Conservation (phyloP, 2,888 invertebrate genomes). For the Sinelater perroti region DNA sequence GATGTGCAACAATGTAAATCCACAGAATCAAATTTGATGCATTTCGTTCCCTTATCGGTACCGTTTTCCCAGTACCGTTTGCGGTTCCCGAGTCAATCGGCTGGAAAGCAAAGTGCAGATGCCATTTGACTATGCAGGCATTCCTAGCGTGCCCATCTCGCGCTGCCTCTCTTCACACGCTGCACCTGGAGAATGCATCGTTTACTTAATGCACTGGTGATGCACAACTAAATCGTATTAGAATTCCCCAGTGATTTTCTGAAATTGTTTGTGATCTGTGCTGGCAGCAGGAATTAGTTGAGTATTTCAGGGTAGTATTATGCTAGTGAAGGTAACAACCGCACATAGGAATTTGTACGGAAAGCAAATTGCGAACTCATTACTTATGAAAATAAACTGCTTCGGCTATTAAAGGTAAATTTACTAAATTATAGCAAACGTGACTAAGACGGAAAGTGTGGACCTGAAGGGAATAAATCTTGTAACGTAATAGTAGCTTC, state of each 20-base stretch:
- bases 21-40: conserved; percentile 5
- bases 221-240: conserved; percentile 1
- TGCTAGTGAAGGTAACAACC: too few species aligned
- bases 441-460: too few species aligned
- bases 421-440: too few species aligned
- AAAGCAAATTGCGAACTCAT: too few species aligned
- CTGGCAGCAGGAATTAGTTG: not conserved
- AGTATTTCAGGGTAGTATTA: conserved; percentile 5
- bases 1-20: conserved; percentile 4
- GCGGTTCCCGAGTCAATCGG: not conserved
- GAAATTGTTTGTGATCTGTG: conserved; percentile 2
- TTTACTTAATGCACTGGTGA: conserved; percentile 5
- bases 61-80: not conserved
- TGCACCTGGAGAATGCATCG: conserved; percentile 2
- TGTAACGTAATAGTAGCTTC: too few species aligned
- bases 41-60: not conserved
- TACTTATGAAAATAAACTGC: too few species aligned
- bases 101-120: conserved; percentile 3
- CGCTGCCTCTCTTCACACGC: not conserved
- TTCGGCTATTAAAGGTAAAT: too few species aligned
- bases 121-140: conserved; percentile 6
- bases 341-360: too few species aligned
- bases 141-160: not conserved
- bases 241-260: not conserved
- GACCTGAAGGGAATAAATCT: too few species aligned